Evolutionary conservation across 2,888 invertebrate species (phyloP).

Genomic region (Junonia oenone): DNA sequence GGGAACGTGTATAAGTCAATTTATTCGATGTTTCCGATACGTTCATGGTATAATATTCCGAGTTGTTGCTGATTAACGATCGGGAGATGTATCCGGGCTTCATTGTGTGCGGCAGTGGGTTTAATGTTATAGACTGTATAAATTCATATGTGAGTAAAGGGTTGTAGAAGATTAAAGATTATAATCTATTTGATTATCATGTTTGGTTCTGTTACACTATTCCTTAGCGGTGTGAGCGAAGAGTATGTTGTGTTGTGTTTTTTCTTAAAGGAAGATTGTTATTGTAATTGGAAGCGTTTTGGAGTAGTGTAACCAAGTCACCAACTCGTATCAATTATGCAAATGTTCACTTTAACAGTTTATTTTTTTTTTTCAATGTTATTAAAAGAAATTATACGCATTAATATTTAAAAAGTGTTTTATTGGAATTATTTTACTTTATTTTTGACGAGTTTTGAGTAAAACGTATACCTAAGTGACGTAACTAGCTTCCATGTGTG

Average conservation of each 20-base stretch:
- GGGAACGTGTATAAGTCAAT: slow-evolving; percentile 17
- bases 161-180: slow-evolving; percentile 53
- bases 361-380: slow-evolving; percentile 68
- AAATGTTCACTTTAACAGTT: slow-evolving; percentile 65
- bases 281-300: slow-evolving; percentile 44
- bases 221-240: slow-evolving; percentile 44
- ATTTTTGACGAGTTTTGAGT: no score
- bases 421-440: slow-evolving; percentile 31
- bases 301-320: slow-evolving; percentile 52
- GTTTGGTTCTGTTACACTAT: slow-evolving; percentile 40
- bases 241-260: slow-evolving; percentile 39
- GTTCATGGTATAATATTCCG: background rate
- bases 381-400: slow-evolving; percentile 74
- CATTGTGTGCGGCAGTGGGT: slow-evolving; percentile 61
- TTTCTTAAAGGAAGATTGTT: slow-evolving; percentile 53
- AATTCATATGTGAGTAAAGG: slow-evolving; percentile 56
- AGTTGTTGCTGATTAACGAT: slow-evolving; percentile 23
- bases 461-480: no score
- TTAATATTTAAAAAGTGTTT: slow-evolving; percentile 54
- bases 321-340: slow-evolving; percentile 63
- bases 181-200: slow-evolving; percentile 42
- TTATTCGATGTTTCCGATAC: background rate
- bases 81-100: slow-evolving; percentile 36
- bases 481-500: no score
- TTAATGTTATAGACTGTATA: slow-evolving; percentile 64